A percentile compares a stretch with the other conserved stretches of the same genome.
These are phyloP conservation scores for Chelonus insularis DNA, from an alignment of 1,140 invertebrate genomes.

Conservation along the genomic window DNA sequence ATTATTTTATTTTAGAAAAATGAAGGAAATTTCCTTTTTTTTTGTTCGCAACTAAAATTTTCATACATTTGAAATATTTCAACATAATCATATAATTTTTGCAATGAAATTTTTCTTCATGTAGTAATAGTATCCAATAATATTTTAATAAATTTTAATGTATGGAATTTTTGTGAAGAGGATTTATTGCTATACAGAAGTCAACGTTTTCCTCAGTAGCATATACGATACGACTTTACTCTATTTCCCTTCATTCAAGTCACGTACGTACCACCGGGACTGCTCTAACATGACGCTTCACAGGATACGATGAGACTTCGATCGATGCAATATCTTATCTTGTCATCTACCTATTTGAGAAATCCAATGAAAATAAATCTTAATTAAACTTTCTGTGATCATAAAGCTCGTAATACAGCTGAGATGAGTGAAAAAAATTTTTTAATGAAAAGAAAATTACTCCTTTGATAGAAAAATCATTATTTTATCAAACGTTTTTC, in stretches of 20 bases:
- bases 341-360: slow-evolving; percentile 19
- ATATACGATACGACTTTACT: not conserved
- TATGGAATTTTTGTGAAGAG: not conserved
- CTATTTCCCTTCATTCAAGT: slow-evolving; percentile 18
- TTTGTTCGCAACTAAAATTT: too few relatives aligned
- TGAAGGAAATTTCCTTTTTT: too few relatives aligned
- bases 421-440: not conserved
- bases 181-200: not conserved
- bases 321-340: slow-evolving; percentile 26
- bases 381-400: not conserved
- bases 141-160: not conserved
- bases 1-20: not conserved
- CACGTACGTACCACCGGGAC: slow-evolving; percentile 16
- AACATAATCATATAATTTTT: too few relatives aligned
- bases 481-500: too few relatives aligned
- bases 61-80: too few relatives aligned
- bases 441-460: too few relatives aligned
- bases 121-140: not conserved
- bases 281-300: slow-evolving; percentile 20
- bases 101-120: too few relatives aligned
- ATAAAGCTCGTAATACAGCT: not conserved
- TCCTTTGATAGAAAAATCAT: too few relatives aligned
- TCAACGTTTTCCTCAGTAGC: not conserved
- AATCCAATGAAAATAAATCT: slow-evolving; percentile 16
- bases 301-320: slow-evolving; percentile 9